Percentiles rank a stretch among this genome's conserved stretches.
Conservation (phyloP, 2,888 invertebrate species). For the Sinopyrophorus schimmeli region DNA sequence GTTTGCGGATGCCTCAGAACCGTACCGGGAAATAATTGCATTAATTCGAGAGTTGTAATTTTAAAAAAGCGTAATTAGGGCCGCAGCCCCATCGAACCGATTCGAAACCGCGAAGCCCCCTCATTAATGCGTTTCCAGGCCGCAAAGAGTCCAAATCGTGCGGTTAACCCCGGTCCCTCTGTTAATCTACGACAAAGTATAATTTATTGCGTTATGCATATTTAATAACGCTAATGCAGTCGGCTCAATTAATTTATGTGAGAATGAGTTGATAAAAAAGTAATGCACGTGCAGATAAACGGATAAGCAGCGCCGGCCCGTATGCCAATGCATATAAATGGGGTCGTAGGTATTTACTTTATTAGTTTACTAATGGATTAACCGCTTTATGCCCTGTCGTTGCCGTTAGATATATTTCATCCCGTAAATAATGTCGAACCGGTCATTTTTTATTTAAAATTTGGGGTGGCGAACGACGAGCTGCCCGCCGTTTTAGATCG, state of each 20-base stretch:
- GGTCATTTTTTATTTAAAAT: background rate
- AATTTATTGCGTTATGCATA: constrained; percentile 48
- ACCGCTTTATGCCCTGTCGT: constrained; percentile 13
- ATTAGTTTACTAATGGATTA: constrained; percentile 27
- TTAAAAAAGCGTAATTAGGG: too few relatives aligned
- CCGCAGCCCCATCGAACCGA: too few relatives aligned
- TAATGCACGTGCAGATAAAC: constrained; percentile 40
- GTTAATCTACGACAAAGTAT: constrained; percentile 49
- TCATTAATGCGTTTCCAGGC: constrained; percentile 39
- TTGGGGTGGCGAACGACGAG: too few relatives aligned
- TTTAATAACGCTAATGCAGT: constrained; percentile 47
- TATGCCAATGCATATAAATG: constrained; percentile 17
- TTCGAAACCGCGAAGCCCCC: constrained; percentile 44
- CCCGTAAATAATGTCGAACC: too few relatives aligned
- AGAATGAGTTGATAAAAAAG: constrained; percentile 50
- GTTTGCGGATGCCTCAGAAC: too few relatives aligned
- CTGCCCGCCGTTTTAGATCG: too few relatives aligned
- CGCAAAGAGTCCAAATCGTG: constrained; percentile 37
- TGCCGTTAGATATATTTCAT: too few relatives aligned
- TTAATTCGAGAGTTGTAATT: too few relatives aligned
- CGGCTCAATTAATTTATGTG: constrained; percentile 49
- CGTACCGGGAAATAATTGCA: too few relatives aligned
- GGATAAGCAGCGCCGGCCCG: constrained; percentile 26
- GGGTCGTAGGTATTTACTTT: constrained; percentile 20
- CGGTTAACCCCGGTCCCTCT: constrained; percentile 36